Evolutionary conservation across 2,113 vertebrate genomes (phyloP).

Genomic region (Nycticebus coucang): DNA sequence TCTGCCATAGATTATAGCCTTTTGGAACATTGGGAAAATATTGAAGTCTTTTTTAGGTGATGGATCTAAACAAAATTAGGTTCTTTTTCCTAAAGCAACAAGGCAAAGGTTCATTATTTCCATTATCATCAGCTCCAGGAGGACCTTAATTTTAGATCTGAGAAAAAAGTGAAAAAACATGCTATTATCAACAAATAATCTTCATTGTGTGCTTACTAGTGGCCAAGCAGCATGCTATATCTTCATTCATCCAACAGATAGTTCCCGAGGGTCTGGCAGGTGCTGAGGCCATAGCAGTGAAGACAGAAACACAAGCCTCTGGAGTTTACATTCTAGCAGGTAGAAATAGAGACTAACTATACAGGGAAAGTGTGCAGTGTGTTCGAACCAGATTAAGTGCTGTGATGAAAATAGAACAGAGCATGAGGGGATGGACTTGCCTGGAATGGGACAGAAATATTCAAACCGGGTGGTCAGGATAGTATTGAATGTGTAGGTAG

Average conservation of each 20-base stretch:
- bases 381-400: background rate
- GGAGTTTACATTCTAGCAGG: background rate
- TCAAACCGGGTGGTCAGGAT: background rate
- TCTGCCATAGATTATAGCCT: background rate
- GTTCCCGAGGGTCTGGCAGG: background rate
- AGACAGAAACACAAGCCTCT: background rate
- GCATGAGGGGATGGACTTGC: background rate
- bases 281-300: background rate
- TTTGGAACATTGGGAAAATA: background rate
- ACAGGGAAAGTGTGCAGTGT: background rate
- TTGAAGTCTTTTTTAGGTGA: background rate
- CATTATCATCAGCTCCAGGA: background rate
- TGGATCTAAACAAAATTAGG: constrained; percentile 6
- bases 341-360: background rate
- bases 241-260: background rate
- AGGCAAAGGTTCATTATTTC: background rate
- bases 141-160: constrained; percentile 22
- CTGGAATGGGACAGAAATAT: background rate
- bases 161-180: background rate
- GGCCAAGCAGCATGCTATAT: background rate
- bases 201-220: background rate
- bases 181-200: background rate
- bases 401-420: background rate
- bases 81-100: background rate
- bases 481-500: background rate